Evolutionary conservation across 2,888 invertebrate genomes (phyloP).

Genomic region (Lithodes maja): DNA sequence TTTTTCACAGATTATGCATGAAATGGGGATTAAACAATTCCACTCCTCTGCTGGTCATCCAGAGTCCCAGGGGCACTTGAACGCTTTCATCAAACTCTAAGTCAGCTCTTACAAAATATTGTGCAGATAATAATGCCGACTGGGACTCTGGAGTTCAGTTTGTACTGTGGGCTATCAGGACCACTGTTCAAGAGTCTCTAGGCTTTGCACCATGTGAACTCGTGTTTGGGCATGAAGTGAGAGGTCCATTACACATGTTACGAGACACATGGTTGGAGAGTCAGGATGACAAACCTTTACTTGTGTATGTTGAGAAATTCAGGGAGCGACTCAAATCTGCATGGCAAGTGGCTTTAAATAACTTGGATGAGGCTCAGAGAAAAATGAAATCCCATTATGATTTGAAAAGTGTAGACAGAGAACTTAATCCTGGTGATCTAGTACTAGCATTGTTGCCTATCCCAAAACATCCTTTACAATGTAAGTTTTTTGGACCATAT

Average conservation of each 20-base stretch:
- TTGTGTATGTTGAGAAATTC: neutral
- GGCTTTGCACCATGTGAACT: neutral
- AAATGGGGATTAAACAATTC: neutral
- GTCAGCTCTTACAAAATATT: neutral
- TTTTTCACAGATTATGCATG: neutral
- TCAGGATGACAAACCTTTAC: neutral
- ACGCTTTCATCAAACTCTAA: conserved; percentile 7
- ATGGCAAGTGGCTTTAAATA: neutral
- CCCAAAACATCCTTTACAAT: neutral
- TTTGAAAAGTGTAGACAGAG: neutral
- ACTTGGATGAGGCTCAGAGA: neutral
- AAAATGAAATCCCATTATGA: conserved; percentile 1
- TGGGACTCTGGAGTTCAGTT: conserved; percentile 12
- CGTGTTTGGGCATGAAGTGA: neutral
- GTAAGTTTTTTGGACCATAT: conserved; percentile 20
- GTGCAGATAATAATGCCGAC: neutral
- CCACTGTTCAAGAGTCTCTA: conserved; percentile 1
- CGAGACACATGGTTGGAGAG: conserved; percentile 8
- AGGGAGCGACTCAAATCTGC: neutral
- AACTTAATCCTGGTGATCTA: neutral
- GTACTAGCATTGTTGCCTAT: conserved; percentile 10
- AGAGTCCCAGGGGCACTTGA: conserved; percentile 4
- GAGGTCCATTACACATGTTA: too few relatives aligned
- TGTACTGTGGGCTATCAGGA: conserved; percentile 10
- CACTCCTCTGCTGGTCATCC: conserved; percentile 1